These are phyloP conservation scores for Macrostomum lignano DNA, from an alignment of 1,140 invertebrate genomes.

Conservation along the genomic window DNA sequence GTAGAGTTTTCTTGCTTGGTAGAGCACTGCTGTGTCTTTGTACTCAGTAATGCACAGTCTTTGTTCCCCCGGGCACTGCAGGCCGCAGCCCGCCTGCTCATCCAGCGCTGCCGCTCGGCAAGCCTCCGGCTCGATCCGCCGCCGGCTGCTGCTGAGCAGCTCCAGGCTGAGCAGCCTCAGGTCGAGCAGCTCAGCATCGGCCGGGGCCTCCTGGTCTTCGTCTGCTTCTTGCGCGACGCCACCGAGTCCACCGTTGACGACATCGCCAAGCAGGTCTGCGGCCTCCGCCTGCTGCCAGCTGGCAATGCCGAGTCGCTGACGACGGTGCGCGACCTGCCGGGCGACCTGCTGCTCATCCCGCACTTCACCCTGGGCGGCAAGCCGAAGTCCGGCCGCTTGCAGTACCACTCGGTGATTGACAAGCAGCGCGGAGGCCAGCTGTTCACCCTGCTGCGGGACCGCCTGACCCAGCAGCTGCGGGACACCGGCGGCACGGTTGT, in stretches of 20 bases:
- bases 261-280: conserved; percentile 19
- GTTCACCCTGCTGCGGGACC: too few species aligned
- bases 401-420: conserved; percentile 27
- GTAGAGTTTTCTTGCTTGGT: too few species aligned
- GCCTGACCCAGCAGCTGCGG: too few species aligned
- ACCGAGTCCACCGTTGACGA: conserved; percentile 13
- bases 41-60: too few species aligned
- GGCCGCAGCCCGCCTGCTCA: too few species aligned
- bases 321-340: conserved; percentile 20
- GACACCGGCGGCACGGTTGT: too few species aligned
- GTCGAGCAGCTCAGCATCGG: conserved; percentile 9
- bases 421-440: conserved; percentile 22
- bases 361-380: conserved; percentile 29
- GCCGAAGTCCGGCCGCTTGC: conserved; percentile 26
- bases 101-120: too few species aligned
- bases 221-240: conserved; percentile 24
- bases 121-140: too few species aligned
- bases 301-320: conserved; percentile 13
- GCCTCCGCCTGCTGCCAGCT: conserved; percentile 16
- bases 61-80: too few species aligned
- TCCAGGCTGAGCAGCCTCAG: too few species aligned
- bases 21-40: too few species aligned
- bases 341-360: conserved; percentile 27
- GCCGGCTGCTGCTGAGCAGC: too few species aligned
- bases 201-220: conserved; percentile 18